Base-by-base conservation (phyloP, 2,113 vertebrate species). In the Solea senegalensis region DNA sequence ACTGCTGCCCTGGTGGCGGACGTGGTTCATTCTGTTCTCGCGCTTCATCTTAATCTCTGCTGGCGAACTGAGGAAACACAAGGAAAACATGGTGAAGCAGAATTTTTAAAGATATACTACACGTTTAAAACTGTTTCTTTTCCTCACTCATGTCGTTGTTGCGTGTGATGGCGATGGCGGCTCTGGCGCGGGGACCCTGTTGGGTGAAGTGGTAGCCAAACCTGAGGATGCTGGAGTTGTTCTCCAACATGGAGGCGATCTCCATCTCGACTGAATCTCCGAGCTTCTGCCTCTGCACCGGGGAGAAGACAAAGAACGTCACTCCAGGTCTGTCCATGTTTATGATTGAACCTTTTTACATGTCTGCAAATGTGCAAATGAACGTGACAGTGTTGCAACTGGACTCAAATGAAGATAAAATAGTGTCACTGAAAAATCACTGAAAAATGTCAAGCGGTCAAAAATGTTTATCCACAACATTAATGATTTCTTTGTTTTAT, bases 121-220 rank as follows among this genome's bases (percentile, higher is more conserved):
- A 9, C 1, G 7, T 39, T 28, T 8, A 26, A 52, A 52, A 3
- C 3, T 34, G 0, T 34, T 34, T 34, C 5, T 34, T 34, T 14
- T 52, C 69, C 97, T 96, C 85, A 98, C 96, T 88, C 54, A 96
- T 90, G 85, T 99, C 96, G 3, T 96, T 97, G 94, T 99, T 99
- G 39, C 93, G 91, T 27, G 97, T 97, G 88, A 99, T 94, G 69
- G 96, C 96, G 5, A 94, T 94, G 73, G 95, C 95, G 0, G 96
- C 96, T 9, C 97, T 91, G 72, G 97, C 95, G 0, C 97, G 94
- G 0, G 97, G 97, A 2, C 97, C 97, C 74, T 99, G 97, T 91
- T 97, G 97, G 3, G 94, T 97, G 89, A 99, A 99, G 82, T 98
- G 96, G 89, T 98, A 98, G 3, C 97, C 96, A 0, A 99, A 95